A percentile compares a stretch with the other conserved stretches of the same genome.
Evolutionary conservation across 2,888 invertebrate species (phyloP).

Genomic region (Thyatira batis): DNA sequence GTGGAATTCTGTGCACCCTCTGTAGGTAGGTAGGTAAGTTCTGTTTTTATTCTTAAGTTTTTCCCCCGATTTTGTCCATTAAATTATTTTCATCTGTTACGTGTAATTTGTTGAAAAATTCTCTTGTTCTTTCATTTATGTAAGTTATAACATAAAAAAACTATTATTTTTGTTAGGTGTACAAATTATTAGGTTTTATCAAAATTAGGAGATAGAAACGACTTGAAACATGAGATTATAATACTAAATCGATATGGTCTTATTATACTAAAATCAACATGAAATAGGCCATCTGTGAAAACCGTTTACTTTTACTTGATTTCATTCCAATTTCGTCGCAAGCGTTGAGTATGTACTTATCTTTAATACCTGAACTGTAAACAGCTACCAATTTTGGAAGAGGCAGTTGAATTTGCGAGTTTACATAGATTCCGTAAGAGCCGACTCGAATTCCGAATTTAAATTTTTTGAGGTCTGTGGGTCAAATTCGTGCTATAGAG

Average conservation of each 20-base stretch:
- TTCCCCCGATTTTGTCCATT: no score
- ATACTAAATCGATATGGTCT: no score
- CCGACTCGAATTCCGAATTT: conserved; percentile 51
- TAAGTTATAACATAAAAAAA: no score
- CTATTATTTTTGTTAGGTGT: no score
- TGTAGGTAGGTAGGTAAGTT: background rate
- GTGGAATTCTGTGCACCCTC: conserved; percentile 6
- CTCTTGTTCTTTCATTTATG: no score
- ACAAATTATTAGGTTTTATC: no score
- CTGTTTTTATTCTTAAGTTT: background rate
- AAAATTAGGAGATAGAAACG: no score
- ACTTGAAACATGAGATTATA: no score
- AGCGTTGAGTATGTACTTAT: conserved; percentile 10
- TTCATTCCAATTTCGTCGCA: conserved; percentile 20
- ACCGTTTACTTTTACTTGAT: background rate
- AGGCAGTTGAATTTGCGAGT: conserved; percentile 44
- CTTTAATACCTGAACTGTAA: conserved; percentile 23
- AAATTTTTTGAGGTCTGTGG: no score
- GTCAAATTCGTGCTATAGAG: no score
- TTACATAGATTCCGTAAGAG: conserved; percentile 49
- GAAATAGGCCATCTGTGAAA: background rate
- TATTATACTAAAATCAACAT: background rate
- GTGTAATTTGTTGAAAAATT: no score
- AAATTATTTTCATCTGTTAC: no score
- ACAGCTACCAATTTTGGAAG: conserved; percentile 34